Evolutionary conservation across 1,140 invertebrate species (phyloP), one percentile per base, ranked within the genome.

Genomic region (Chionoecetes opilio): DNA sequence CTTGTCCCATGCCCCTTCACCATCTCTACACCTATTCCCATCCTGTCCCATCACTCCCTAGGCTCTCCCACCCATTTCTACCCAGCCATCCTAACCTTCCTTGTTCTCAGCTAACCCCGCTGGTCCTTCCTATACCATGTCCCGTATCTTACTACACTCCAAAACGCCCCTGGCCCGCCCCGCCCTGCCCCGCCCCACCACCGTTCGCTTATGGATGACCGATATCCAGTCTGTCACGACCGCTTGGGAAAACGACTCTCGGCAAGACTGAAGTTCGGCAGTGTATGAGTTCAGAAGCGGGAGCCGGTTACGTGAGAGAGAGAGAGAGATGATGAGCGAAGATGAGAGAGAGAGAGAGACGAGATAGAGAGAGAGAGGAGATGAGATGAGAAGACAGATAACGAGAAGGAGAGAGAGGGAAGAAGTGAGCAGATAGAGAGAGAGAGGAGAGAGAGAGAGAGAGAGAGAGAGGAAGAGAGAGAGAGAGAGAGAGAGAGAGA

Each of bases 211-310:
- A 85, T 93, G 37, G 38, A 93, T 93, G 91, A 85, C 91, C 91
- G 21, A 9, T 84, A 37, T 31, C 91, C 75, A 31, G 82, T 8
- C 29, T 34, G 82, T 93, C 91, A 93, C 91, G 91, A 93, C 75
- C 41, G 37, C 82, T 14, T 26, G 34, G 75, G 9, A 85, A 93
- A 93, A 31, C 85, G 11, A 93, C 82, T 85, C 91, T 85, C 38
- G 91, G 37, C 91, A 93, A 93, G 91, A 93, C 91, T 93, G 91
- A 93, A 93, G 91, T 93, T 82, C 63, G 26, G 75, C 31, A 37
- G 82, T 92, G 82, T 82, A 92, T 38, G 91, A 92, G 32, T 35
- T 82, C 91, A 38, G 35, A 37, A 41, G 29, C 21, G 85, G 85
- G 29, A 87, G 85, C 32, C 11, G 46, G 46, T 75, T 75, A n/a